Percentiles rank a stretch among this genome's conserved stretches.
Evolutionary conservation across 2,113 vertebrate genomes (phyloP).

Genomic region (Penelope pileata): DNA sequence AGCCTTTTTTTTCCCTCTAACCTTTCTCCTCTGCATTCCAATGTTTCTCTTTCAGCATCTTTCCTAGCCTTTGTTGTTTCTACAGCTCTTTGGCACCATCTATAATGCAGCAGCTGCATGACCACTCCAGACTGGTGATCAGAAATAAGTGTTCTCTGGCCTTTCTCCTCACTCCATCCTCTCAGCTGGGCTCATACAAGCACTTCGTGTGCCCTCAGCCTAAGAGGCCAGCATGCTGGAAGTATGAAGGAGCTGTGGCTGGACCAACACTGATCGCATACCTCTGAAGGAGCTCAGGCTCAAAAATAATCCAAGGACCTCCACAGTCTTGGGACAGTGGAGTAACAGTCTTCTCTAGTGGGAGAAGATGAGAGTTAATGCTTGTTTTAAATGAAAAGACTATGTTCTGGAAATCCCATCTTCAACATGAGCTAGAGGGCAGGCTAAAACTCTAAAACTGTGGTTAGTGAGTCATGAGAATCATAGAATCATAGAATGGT

Average conservation of each 20-base stretch:
- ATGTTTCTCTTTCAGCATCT: neutral
- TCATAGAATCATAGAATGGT: no score
- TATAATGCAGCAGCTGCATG: neutral
- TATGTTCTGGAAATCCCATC: neutral
- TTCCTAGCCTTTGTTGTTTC: neutral
- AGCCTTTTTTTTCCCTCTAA: neutral
- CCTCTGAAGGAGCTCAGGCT: neutral
- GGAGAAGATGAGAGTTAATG: neutral
- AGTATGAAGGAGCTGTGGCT: neutral
- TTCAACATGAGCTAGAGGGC: neutral
- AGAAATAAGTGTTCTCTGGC: neutral
- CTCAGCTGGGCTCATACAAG: neutral
- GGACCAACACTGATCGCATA: no score
- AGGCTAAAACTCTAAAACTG: neutral
- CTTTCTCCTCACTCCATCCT: neutral
- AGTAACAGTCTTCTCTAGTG: no score
- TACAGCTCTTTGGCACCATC: neutral
- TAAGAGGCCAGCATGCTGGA: rapidly evolving
- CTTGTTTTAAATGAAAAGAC: neutral
- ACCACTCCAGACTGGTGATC: neutral
- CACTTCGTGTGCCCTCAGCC: neutral
- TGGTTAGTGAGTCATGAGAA: neutral
- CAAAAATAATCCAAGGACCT: neutral
- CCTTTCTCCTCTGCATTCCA: neutral
- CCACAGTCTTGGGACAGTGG: neutral